Evolutionary conservation across 2,888 invertebrate genomes (phyloP), one percentile per base, ranked within the genome.

Genomic region (Diaprepes abbreviatus): DNA sequence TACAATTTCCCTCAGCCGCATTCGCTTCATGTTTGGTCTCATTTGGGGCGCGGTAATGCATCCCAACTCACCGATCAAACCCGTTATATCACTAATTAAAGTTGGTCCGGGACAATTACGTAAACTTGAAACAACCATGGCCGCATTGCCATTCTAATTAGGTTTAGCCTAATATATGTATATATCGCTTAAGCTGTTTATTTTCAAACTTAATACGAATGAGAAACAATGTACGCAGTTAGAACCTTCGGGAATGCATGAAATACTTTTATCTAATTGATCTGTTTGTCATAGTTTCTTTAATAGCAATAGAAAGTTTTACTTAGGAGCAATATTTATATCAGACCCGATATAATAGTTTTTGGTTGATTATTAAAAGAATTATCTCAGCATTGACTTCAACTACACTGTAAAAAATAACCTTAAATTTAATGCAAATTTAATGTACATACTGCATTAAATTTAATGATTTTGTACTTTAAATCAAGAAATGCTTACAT

Each of bases 101-200:
- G 52, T 65, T 64, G 31, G 59, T 59, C 52, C 21, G 33, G 36
- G 31, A 60, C 60, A 71, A 60, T 71, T 69, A 43, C 52, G 66
- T 48, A 40, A 69, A 58, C 69, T 70, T 55, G 65, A 54, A 65
- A 70, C 66, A 65, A 65, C 65, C 45, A 40, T 38, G 21, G 36
- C 38, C 57, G 24, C 66, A 63, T 69, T 66, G 63, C 63, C 52
- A 63, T 71, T 71, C 50, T 64, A 71, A 71, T 71, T 71, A 71
- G 63, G 57, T 66, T 66, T 36, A 52, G 43, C 38, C 21, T 68
- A 48, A 59, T 59, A 66, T 52, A 55, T 50, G 28, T 58, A 57
- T 65, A 38, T 63, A 66, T 65, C 28, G 62, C 62, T 19, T 52
- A 48, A 54, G 40, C 55, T 63, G 57, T 63, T 68, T 68, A 68